phyloP scores from a whole-genome alignment of 1,140 invertebrate genomes.

The Aphaenogaster ashmeadi region DNA sequence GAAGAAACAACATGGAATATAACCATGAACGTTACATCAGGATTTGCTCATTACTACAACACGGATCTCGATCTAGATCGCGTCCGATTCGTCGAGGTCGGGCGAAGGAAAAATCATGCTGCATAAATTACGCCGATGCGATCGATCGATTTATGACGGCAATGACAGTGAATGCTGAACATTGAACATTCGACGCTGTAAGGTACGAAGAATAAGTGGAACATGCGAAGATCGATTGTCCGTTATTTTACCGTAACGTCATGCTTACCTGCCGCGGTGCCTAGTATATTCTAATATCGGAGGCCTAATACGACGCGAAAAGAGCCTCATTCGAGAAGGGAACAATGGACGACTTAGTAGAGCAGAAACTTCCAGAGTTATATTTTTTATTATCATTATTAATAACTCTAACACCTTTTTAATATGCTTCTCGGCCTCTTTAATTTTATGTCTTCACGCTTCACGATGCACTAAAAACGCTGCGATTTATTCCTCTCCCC shows the following conservation, averaged over 20 bases:
- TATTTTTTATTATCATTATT: constrained; percentile 32
- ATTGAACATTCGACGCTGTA: constrained; percentile 10
- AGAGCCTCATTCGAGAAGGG: not conserved
- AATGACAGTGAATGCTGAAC: constrained; percentile 5
- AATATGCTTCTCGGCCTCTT: not conserved
- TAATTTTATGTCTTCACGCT: not conserved
- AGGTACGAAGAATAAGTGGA: constrained; percentile 71
- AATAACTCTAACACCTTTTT: not conserved
- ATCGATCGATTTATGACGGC: not conserved
- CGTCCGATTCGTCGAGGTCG: not conserved
- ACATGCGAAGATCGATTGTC: constrained; percentile 75
- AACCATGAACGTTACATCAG: constrained; percentile 3
- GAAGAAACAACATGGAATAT: not conserved
- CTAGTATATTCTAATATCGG: constrained; percentile 2
- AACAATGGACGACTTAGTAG: constrained; percentile 4
- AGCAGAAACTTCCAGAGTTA: not conserved
- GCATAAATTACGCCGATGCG: not conserved
- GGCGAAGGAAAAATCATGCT: not conserved
- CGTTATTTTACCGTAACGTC: constrained; percentile 79
- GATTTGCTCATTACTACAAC: not conserved
- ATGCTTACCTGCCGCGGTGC: constrained; percentile 5
- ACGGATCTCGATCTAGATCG: not conserved
- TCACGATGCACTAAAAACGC: no score
- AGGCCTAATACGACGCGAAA: not conserved
- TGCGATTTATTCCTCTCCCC: not conserved